Evolutionary conservation across 2,797 vertebrate genomes (phyloP).

Genomic region (Chelmon rostratus): DNA sequence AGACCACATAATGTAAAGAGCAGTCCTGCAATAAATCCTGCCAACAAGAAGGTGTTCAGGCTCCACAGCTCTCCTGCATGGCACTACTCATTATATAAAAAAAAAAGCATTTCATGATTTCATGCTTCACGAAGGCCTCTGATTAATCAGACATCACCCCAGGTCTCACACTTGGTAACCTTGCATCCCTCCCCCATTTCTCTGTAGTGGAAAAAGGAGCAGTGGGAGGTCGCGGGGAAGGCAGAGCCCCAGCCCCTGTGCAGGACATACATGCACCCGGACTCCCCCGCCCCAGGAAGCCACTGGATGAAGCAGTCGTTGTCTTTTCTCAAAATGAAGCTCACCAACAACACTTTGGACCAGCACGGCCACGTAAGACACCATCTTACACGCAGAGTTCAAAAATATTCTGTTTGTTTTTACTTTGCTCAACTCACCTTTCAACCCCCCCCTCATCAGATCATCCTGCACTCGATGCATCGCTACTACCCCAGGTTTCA

Average conservation of each 20-base stretch:
- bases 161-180: slow-evolving; percentile 41
- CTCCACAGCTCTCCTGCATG: background rate
- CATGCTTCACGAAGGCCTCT: slow-evolving; percentile 9
- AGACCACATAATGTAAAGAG: background rate
- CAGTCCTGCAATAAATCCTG: background rate
- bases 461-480: slow-evolving; percentile 95
- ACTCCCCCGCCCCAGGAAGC: slow-evolving; percentile 90
- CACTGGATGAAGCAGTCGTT: slow-evolving; percentile 94
- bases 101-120: background rate
- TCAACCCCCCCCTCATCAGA: slow-evolving; percentile 71
- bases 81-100: background rate
- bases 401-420: background rate
- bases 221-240: slow-evolving; percentile 92
- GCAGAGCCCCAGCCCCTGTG: slow-evolving; percentile 91
- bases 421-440: background rate
- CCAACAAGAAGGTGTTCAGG: background rate
- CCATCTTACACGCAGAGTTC: rapidly evolving
- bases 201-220: slow-evolving; percentile 92
- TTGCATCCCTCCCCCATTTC: slow-evolving; percentile 19
- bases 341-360: slow-evolving; percentile 94
- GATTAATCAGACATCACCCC: slow-evolving; percentile 44
- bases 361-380: slow-evolving; percentile 90
- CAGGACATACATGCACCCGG: slow-evolving; percentile 90
- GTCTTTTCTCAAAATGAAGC: slow-evolving; percentile 93
- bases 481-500: slow-evolving; percentile 93